These are phyloP conservation scores for Wasmannia auropunctata DNA, from an alignment of 1,140 invertebrate species.

Conservation along the genomic window DNA sequence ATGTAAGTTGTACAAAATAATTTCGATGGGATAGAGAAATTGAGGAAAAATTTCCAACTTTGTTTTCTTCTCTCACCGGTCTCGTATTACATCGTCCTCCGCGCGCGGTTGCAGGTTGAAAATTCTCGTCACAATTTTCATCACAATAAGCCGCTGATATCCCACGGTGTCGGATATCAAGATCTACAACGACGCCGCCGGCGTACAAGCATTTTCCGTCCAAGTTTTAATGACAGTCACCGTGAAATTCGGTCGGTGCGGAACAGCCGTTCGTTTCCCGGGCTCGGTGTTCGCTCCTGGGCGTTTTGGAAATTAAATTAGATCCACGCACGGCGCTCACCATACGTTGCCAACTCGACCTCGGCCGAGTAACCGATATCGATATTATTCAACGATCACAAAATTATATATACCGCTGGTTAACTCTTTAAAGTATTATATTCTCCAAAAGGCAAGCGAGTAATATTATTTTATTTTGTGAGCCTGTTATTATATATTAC, in stretches of 20 bases:
- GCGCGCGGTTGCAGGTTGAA: neutral
- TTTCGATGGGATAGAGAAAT: neutral
- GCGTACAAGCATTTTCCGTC: slow-evolving; percentile 51
- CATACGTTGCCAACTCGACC: slow-evolving; percentile 8
- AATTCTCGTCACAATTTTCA: neutral
- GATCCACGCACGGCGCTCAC: slow-evolving; percentile 3
- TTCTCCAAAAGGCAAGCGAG: neutral
- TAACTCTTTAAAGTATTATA: neutral
- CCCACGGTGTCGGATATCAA: slow-evolving; percentile 32
- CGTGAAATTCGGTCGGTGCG: slow-evolving; percentile 51
- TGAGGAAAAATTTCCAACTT: neutral
- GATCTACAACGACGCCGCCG: slow-evolving; percentile 34
- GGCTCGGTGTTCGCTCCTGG: slow-evolving; percentile 29
- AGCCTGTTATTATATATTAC: neutral
- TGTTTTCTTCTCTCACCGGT: neutral
- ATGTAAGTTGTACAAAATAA: neutral
- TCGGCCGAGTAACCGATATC: neutral
- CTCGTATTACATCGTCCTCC: neutral
- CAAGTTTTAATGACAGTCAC: slow-evolving; percentile 70
- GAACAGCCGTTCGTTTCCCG: slow-evolving; percentile 52
- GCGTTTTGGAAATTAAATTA: slow-evolving; percentile 71
- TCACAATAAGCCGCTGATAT: slow-evolving; percentile 24
- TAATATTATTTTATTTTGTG: neutral
- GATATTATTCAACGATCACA: slow-evolving; percentile 19
- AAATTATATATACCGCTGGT: neutral